A percentile compares a stretch with the other conserved stretches of the same genome.
phyloP scores from a whole-genome alignment of 2,113 vertebrate genomes.

The Neolamprologus sp. region DNA sequence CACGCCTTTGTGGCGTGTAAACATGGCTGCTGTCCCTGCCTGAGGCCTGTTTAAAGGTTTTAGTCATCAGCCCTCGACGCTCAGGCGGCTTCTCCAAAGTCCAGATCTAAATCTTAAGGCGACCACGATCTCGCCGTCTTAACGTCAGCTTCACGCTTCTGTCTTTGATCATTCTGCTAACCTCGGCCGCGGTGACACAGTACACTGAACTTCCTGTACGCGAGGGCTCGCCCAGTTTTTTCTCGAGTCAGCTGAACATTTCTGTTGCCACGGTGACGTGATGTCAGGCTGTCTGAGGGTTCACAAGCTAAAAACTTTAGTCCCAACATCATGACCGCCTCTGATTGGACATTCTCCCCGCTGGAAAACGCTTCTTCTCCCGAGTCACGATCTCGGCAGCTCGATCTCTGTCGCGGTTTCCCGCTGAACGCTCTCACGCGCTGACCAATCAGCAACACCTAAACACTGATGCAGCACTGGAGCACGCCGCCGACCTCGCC shows the following conservation, averaged over 20 bases:
- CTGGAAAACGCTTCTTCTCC: not conserved
- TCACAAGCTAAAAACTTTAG: not conserved
- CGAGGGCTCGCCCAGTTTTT: not conserved
- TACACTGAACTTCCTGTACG: not conserved
- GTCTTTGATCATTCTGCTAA: not conserved
- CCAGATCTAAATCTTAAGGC: not conserved
- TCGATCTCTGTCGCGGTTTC: not conserved
- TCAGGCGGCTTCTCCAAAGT: not conserved
- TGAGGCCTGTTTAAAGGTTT: not conserved
- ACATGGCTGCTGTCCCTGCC: not conserved
- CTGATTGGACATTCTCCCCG: not conserved
- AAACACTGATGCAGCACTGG: not conserved
- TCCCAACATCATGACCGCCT: not conserved
- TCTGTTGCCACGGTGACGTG: not conserved
- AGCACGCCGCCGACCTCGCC: not conserved
- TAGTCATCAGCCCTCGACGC: not conserved
- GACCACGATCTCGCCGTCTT: accelerated
- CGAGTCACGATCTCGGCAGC: not conserved
- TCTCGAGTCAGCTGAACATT: not conserved
- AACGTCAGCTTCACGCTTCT: not conserved
- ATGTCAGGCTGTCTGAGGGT: not conserved
- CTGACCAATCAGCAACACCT: not conserved
- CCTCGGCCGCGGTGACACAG: not conserved
- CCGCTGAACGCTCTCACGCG: not conserved
- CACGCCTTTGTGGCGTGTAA: not conserved